A percentile compares a stretch with the other conserved stretches of the same genome.
phyloP scores from a whole-genome alignment of 2,797 vertebrate genomes.

The Oceanodroma leucorhoa region DNA sequence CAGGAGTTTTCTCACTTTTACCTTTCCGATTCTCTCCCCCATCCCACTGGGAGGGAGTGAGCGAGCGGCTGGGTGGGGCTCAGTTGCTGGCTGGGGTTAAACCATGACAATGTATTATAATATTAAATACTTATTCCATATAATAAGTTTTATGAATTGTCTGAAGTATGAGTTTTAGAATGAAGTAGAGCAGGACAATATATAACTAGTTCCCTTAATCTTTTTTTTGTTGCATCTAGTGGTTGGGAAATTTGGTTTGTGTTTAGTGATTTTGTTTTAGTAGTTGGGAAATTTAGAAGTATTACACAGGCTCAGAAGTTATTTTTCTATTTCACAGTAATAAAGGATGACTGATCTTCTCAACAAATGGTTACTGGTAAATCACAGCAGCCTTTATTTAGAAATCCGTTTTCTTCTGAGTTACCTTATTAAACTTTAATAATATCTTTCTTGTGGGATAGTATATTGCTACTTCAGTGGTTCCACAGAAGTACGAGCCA shows the following conservation, averaged over 20 bases:
- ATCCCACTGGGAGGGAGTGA: too few relatives aligned
- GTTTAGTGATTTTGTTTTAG: background rate
- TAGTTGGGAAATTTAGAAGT: background rate
- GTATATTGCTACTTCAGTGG: background rate
- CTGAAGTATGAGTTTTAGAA: background rate
- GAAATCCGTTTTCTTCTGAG: background rate
- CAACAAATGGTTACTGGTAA: background rate
- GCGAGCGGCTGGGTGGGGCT: too few relatives aligned
- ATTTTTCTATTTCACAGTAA: background rate
- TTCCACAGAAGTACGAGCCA: background rate
- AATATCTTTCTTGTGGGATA: background rate
- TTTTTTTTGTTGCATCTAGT: background rate
- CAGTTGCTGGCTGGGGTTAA: too few relatives aligned
- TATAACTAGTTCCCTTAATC: background rate
- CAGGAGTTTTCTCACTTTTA: too few relatives aligned
- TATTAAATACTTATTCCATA: background rate
- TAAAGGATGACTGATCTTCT: background rate
- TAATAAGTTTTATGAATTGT: background rate
- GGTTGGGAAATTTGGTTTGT: background rate
- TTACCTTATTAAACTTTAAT: background rate
- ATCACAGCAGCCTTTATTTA: background rate
- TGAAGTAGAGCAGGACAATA: background rate
- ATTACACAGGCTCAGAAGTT: background rate
- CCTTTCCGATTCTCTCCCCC: too few relatives aligned
- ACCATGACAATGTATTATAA: background rate